Evolutionary conservation across 2,888 invertebrate genomes (phyloP), one percentile per base, ranked within the genome.

Genomic region (Pardosa pseudoannulata): DNA sequence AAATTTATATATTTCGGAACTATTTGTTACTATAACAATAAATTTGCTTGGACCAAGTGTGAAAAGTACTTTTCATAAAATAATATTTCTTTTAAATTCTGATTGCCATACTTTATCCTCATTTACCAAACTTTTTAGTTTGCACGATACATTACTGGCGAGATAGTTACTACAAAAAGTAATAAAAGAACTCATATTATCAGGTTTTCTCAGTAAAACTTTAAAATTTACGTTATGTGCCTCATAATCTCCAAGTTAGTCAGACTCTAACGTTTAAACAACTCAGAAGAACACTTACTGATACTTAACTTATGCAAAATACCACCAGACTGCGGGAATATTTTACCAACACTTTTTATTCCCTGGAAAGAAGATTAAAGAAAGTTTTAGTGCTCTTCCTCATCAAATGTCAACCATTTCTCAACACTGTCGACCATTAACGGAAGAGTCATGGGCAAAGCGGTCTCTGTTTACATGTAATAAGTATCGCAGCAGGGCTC

Each of bases 321-420:
- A 19, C 65, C 16, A n/a, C 16, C 16, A 65, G n/a, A 65, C 31
- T 65, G 31, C 16, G n/a, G 65, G 75, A 75, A 82, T 72, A 83
- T 71, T 76, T 36, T 71, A 46, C 23, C 27, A 41, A 28, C 36
- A 76, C 27, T 82, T 82, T 75, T 82, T 64, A 71, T 46, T 71
- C 71, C 72, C 73, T 9, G 13, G 68, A 46, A 76, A 46, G 65
- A 65, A 83, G 76, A 83, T 83, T 83, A 83, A 72, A 71, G 76
- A 83, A 81, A 83, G 76, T 83, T 83, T 82, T 41, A 80, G 39
- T 62, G 64, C 41, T 62, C 28, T 71, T 75, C 56, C 39, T 68
- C 74, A 74, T 74, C 81, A 36, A 79, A 74, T 56, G 46, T 70
- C 71, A 50, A 41, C 76, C 64, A 82, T 82, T 76, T 82, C 75